Evolutionary conservation across 2,113 vertebrate species (phyloP).

Genomic region (Haplochromis burtoni): DNA sequence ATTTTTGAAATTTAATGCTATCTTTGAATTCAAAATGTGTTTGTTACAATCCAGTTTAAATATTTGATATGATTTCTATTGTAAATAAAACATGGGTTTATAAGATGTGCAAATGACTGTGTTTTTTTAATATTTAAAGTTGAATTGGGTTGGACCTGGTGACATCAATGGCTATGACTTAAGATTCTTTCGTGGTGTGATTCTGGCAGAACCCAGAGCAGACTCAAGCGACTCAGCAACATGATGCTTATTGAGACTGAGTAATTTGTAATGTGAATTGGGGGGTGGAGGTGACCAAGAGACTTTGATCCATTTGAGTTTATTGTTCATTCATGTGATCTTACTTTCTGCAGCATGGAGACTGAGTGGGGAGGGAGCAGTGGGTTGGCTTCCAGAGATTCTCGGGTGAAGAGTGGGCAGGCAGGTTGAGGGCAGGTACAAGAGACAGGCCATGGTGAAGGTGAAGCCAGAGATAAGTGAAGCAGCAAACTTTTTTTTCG

Average conservation of each 20-base stretch:
- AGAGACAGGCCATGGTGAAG: neutral
- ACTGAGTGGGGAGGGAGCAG: neutral
- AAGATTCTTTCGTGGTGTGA: neutral
- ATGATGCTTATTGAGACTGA: neutral
- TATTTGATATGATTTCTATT: neutral
- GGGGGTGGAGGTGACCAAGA: neutral
- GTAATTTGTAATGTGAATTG: neutral
- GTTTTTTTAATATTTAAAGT: neutral
- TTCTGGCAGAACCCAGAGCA: neutral
- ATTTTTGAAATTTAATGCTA: neutral
- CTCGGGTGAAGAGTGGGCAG: fast-evolving
- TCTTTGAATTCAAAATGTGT: neutral
- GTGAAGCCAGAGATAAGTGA: neutral
- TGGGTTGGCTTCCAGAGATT: neutral
- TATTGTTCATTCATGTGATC: fast-evolving
- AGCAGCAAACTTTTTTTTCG: fast-evolving
- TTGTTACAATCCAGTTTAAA: neutral
- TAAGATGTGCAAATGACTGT: neutral
- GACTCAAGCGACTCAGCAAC: neutral
- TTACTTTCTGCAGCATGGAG: neutral
- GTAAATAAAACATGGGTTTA: neutral
- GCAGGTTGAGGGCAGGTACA: neutral
- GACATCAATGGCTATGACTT: fast-evolving
- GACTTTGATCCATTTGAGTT: neutral
- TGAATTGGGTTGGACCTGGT: neutral